Conservation (phyloP, 2,113 vertebrate species). For the Tautogolabrus adspersus region DNA sequence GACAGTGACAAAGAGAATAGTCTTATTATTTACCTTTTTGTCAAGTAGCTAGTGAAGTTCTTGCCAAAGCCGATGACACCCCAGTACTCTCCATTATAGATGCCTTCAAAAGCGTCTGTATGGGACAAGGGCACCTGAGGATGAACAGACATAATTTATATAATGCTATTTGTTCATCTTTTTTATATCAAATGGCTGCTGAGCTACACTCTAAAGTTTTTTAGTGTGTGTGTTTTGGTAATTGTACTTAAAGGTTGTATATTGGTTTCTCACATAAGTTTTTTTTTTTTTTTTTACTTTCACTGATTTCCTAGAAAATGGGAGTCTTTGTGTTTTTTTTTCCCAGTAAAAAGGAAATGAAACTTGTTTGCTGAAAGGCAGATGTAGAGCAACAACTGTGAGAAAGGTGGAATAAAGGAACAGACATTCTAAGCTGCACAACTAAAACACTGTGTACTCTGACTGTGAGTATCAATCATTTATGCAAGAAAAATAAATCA, state of each 20-base stretch:
- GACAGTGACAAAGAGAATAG: neutral
- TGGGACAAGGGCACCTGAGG: conserved; percentile 78
- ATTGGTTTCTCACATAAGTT: neutral
- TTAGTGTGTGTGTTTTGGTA: neutral
- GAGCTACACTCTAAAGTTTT: neutral
- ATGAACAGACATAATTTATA: neutral
- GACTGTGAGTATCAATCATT: neutral
- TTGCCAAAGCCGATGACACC: conserved; percentile 81
- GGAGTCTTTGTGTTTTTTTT: conserved; percentile 3
- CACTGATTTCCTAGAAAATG: conserved; percentile 5
- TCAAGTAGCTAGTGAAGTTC: conserved; percentile 85
- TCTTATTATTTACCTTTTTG: conserved; percentile 74
- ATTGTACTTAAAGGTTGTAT: too few species aligned
- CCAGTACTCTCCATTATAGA: conserved; percentile 84
- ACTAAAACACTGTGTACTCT: neutral
- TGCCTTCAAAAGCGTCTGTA: conserved; percentile 79
- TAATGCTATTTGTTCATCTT: neutral
- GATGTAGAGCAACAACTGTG: neutral
- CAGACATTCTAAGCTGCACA: neutral
- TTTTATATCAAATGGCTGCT: neutral
- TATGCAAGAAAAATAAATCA: neutral
- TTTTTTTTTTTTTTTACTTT: too few species aligned
- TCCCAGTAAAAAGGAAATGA: conserved; percentile 42
- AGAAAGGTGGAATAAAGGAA: neutral
- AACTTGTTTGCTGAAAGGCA: conserved; percentile 10